These are phyloP conservation scores for Butorides virescens DNA, from an alignment of 2,113 vertebrate species.

Conservation along the genomic window DNA sequence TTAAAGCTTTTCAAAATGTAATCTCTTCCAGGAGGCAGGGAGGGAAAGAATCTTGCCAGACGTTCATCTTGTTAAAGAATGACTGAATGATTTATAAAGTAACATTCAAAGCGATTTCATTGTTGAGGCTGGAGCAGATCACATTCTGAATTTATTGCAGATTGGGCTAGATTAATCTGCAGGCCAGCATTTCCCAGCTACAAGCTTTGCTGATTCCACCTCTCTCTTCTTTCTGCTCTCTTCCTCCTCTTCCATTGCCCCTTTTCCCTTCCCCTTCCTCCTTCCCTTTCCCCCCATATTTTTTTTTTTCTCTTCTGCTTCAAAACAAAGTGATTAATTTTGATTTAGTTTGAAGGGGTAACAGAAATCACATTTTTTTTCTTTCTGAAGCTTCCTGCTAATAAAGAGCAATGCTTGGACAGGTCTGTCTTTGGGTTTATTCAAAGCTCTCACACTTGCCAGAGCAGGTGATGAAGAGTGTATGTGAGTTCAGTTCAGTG, in stretches of 20 bases:
- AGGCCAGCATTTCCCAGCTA: conserved; percentile 23
- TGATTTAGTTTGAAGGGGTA: conserved; percentile 19
- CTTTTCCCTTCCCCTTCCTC: neutral
- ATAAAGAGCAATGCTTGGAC: conserved; percentile 28
- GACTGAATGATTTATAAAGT: conserved; percentile 68
- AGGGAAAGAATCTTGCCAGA: conserved; percentile 30
- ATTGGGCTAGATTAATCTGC: conserved; percentile 46
- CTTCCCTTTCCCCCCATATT: neutral
- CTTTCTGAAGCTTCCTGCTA: conserved; percentile 39
- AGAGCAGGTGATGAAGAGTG: conserved; percentile 39
- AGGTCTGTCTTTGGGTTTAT: conserved; percentile 3
- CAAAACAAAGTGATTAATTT: conserved; percentile 37
- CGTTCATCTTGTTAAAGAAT: conserved; percentile 58
- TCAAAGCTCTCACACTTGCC: conserved; percentile 12
- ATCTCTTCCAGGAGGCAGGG: conserved; percentile 34
- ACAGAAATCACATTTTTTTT: conserved; percentile 45
- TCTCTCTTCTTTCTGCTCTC: neutral
- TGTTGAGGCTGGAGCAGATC: conserved; percentile 58
- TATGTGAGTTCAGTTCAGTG: conserved; percentile 8
- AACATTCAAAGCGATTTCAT: conserved; percentile 53
- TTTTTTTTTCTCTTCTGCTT: conserved; percentile 10
- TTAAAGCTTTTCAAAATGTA: conserved; percentile 52
- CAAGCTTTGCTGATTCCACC: conserved; percentile 19
- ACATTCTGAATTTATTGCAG: conserved; percentile 59
- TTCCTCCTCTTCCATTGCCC: neutral